Evolutionary conservation across 2,113 vertebrate species (phyloP).

Genomic region (Bos javanicus): DNA sequence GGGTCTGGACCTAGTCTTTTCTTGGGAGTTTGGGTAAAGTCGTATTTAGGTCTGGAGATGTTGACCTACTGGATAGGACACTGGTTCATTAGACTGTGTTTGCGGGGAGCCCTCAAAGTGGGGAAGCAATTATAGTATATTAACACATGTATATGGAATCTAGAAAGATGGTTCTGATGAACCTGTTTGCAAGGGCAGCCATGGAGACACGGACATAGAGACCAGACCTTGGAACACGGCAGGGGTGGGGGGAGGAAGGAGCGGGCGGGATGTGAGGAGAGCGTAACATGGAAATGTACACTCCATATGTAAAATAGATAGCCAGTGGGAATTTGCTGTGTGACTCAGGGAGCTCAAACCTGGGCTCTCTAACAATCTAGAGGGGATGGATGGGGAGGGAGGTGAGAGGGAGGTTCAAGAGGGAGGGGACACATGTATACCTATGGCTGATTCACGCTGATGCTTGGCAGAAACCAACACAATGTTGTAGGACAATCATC

Average conservation of each 20-base stretch:
- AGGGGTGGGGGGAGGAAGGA: accelerated
- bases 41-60: neutral
- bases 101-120: neutral
- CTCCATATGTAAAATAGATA: neutral
- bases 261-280: accelerated
- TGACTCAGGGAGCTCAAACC: neutral
- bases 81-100: neutral
- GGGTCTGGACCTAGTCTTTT: neutral
- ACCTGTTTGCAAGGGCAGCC: neutral
- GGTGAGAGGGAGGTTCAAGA: neutral
- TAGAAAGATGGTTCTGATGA: neutral
- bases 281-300: neutral
- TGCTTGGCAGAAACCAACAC: neutral
- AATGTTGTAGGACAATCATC: neutral
- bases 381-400: neutral
- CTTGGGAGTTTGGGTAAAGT: neutral
- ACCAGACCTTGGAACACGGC: neutral
- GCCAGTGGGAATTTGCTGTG: neutral
- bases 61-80: neutral
- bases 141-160: neutral
- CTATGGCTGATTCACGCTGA: neutral
- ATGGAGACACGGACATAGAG: neutral
- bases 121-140: neutral
- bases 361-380: neutral
- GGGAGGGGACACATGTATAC: neutral